phyloP scores from a whole-genome alignment of 35 echinoderm and acorn worm species.

The Lytechinus variegatus region DNA sequence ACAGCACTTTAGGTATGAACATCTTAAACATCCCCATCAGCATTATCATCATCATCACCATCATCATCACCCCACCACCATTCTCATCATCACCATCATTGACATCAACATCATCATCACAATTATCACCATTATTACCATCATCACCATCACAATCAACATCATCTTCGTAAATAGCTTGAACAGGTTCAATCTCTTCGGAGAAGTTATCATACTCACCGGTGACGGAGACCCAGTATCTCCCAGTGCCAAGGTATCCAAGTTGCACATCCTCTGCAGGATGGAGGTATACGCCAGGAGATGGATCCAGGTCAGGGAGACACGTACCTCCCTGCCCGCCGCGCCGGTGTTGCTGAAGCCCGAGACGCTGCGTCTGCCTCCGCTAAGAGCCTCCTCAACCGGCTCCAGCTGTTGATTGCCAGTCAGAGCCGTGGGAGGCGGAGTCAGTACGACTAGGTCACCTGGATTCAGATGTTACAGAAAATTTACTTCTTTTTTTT shows the following conservation, averaged over 20 bases:
- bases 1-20: no score
- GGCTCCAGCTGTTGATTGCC: slow-evolving; percentile 58
- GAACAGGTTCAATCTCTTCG: no score
- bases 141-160: no score
- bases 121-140: no score
- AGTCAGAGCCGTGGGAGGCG: slow-evolving; percentile 53
- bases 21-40: no score
- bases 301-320: slow-evolving; percentile 84
- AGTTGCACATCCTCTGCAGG: slow-evolving; percentile 86
- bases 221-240: slow-evolving; percentile 36
- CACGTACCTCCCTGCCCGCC: background rate
- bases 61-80: no score
- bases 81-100: no score
- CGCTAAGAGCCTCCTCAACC: slow-evolving; percentile 57
- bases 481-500: no score
- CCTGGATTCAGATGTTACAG: background rate
- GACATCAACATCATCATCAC: no score
- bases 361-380: slow-evolving; percentile 52
- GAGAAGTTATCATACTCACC: background rate
- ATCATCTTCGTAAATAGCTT: no score
- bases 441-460: background rate
- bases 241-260: slow-evolving; percentile 66
- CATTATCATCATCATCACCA: no score
- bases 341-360: background rate
- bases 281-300: slow-evolving; percentile 85